These are phyloP conservation scores for Gallinago jamesoni DNA, from an alignment of 2,113 vertebrate species.

Conservation along the genomic window DNA sequence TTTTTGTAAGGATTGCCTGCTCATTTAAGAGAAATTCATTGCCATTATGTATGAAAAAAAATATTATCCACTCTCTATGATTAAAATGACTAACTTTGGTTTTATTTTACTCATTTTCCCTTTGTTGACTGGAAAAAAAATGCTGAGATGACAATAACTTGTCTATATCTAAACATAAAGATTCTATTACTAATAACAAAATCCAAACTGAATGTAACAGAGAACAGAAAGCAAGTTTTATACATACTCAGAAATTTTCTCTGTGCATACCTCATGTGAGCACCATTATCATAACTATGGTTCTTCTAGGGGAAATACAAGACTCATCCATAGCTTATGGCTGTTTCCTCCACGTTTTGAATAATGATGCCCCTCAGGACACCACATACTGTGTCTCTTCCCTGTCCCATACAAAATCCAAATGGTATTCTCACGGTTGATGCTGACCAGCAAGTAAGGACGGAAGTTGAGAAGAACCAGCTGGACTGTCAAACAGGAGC, in stretches of 20 bases:
- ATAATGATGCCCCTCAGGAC: background rate
- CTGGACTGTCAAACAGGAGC: background rate
- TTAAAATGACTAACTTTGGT: background rate
- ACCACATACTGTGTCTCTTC: background rate
- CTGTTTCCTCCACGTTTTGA: background rate
- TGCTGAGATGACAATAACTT: background rate
- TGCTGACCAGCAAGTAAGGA: background rate
- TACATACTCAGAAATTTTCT: background rate
- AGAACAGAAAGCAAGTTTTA: background rate
- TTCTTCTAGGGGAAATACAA: background rate
- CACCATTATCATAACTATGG: background rate
- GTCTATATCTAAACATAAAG: background rate
- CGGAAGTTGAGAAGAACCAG: background rate
- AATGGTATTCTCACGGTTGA: background rate
- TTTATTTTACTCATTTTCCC: background rate
- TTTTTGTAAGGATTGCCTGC: background rate
- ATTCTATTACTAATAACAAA: background rate
- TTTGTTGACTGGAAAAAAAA: background rate
- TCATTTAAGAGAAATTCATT: background rate
- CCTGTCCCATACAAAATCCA: rapidly evolving
- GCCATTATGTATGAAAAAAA: background rate
- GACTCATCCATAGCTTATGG: background rate
- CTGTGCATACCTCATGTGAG: background rate
- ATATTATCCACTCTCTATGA: background rate
- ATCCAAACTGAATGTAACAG: background rate